Conservation (phyloP, 1,140 invertebrate genomes). For the Drosophila littoralis region DNA sequence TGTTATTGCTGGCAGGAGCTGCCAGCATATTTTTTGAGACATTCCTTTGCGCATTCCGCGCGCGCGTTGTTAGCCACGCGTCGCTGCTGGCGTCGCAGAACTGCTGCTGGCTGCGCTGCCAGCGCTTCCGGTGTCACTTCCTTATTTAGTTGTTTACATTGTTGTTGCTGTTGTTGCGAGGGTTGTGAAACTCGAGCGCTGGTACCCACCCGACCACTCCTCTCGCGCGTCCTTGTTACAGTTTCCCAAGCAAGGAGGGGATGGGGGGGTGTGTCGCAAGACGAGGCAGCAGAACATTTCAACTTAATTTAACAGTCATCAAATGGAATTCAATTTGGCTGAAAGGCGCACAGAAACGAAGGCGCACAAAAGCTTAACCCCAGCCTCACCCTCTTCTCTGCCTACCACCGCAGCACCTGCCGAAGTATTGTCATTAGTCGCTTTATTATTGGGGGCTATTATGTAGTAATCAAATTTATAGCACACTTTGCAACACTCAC, state of each 20-base stretch:
- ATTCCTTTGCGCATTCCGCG: conserved; percentile 74
- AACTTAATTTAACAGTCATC: conserved; percentile 76
- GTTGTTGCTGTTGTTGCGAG: conserved; percentile 34
- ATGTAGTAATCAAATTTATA: conserved; percentile 80
- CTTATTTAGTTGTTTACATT: conserved; percentile 79
- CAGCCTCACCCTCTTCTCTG: background rate
- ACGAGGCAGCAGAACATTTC: conserved; percentile 23
- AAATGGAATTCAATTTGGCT: conserved; percentile 74
- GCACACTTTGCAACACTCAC: conserved; percentile 43
- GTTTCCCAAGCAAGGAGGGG: conserved; percentile 2
- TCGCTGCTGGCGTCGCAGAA: conserved; percentile 33
- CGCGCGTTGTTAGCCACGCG: conserved; percentile 47
- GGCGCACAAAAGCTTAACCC: conserved; percentile 9
- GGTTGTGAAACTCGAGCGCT: conserved; percentile 48
- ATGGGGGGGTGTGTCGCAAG: background rate
- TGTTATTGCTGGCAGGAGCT: conserved; percentile 32
- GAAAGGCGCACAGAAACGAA: conserved; percentile 48
- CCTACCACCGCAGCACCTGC: conserved; percentile 5
- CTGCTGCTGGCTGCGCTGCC: conserved; percentile 3
- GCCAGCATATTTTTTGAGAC: conserved; percentile 17
- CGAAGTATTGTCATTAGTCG: conserved; percentile 65
- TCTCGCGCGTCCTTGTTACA: conserved; percentile 55
- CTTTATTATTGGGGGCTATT: conserved; percentile 78
- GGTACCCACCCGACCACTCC: conserved; percentile 1
- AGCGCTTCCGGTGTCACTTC: conserved; percentile 76